A percentile compares a stretch with the other conserved stretches of the same genome.
Conservation (phyloP, 1,140 invertebrate genomes). For the Halictus rubicundus region DNA sequence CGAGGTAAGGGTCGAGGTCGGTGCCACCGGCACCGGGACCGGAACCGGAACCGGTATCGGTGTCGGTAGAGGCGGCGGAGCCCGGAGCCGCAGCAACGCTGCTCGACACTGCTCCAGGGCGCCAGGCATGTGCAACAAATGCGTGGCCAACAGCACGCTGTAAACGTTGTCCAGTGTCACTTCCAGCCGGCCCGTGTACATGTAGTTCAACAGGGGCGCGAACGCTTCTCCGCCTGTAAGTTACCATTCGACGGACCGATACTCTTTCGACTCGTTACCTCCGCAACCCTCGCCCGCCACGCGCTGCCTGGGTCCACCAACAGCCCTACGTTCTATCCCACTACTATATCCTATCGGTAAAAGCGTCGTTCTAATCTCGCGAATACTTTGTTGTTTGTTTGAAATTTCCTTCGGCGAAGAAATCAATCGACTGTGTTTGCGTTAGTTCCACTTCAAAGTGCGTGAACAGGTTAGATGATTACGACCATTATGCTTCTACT, state of each 20-base stretch:
- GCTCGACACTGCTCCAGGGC: conserved; percentile 85
- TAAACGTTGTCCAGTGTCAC: conserved; percentile 87
- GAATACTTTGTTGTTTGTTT: too few species aligned
- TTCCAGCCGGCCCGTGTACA: conserved; percentile 89
- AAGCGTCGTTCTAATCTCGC: too few species aligned
- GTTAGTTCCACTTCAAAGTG: too few species aligned
- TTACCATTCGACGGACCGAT: background rate
- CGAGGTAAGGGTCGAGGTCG: conserved; percentile 39
- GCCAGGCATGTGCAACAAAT: conserved; percentile 88
- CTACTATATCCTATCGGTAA: too few species aligned
- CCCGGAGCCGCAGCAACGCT: conserved; percentile 76
- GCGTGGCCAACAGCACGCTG: conserved; percentile 86
- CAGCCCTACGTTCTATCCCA: too few species aligned
- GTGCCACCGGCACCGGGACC: conserved; percentile 61
- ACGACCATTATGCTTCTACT: too few species aligned
- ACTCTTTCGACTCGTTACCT: background rate
- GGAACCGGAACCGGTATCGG: conserved; percentile 73
- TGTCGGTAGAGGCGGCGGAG: conserved; percentile 73
- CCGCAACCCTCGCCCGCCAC: too few species aligned
- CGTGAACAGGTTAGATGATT: too few species aligned
- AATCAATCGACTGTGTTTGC: too few species aligned
- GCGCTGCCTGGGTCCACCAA: too few species aligned
- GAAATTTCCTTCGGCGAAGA: too few species aligned
- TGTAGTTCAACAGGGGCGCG: conserved; percentile 86
- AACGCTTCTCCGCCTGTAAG: conserved; percentile 84